Conservation (phyloP, 2,888 invertebrate species). For the Dryobota labecula region DNA sequence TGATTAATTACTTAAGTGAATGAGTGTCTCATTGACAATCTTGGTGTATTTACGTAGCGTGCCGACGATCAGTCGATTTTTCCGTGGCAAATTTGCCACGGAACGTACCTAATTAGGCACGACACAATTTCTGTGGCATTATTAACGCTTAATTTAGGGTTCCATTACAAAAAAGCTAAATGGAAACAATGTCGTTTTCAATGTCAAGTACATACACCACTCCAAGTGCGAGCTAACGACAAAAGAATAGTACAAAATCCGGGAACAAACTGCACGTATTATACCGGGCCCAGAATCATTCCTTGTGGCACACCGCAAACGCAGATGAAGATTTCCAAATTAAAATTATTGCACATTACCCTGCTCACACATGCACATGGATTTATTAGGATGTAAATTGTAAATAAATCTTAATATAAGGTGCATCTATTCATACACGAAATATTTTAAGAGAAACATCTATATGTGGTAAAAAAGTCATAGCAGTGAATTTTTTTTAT, state of each 20-base stretch:
- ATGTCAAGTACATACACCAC: no score
- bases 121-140: constrained; percentile 4
- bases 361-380: no score
- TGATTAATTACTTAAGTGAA: constrained; percentile 1
- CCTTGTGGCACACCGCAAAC: neutral
- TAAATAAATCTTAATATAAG: no score
- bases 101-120: no score
- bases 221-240: no score
- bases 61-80: constrained; percentile 13
- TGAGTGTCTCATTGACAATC: constrained; percentile 5
- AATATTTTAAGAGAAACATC: no score
- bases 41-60: constrained; percentile 18
- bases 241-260: neutral
- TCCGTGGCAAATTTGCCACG: no score
- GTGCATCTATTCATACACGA: no score
- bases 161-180: neutral
- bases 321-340: neutral
- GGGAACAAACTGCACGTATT: neutral
- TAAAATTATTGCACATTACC: neutral
- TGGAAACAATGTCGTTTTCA: neutral
- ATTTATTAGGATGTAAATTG: neutral
- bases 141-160: neutral
- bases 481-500: no score
- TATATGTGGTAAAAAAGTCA: no score
- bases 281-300: neutral